phyloP scores from a whole-genome alignment of 2,113 vertebrate genomes.

The Cyprinodon tularosa region DNA sequence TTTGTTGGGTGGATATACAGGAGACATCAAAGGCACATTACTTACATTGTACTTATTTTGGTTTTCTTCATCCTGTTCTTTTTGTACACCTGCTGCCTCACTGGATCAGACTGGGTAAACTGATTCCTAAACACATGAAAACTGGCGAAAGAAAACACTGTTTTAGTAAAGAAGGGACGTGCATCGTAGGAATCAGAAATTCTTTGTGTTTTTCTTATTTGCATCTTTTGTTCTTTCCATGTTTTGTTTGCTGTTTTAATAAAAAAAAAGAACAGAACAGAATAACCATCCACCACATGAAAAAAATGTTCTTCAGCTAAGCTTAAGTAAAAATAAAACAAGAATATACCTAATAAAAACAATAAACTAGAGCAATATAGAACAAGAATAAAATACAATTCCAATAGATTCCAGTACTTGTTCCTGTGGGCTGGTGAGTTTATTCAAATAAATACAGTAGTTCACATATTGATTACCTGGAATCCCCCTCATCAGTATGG shows the following conservation, averaged over 20 bases:
- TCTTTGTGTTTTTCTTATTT: neutral
- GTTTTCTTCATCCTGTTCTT: conserved; percentile 22
- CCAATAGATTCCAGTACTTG: too few relatives aligned
- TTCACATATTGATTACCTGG: too few relatives aligned
- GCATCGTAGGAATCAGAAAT: conserved; percentile 22
- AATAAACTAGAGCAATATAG: too few relatives aligned
- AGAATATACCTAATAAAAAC: too few relatives aligned
- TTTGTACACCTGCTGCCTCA: conserved; percentile 31
- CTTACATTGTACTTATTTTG: conserved; percentile 28
- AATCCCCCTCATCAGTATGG: too few relatives aligned
- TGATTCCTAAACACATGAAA: conserved; percentile 3
- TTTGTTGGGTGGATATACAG: conserved; percentile 46
- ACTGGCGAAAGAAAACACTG: neutral
- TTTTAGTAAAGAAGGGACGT: conserved; percentile 24
- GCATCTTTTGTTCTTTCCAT: neutral
- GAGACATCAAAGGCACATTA: conserved; percentile 70
- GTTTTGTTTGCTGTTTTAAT: neutral
- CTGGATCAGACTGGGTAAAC: conserved; percentile 31
- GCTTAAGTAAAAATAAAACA: too few relatives aligned
- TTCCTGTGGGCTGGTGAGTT: too few relatives aligned
- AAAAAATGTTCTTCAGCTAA: too few relatives aligned
- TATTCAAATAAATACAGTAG: too few relatives aligned
- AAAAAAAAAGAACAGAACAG: too few relatives aligned
- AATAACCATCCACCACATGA: too few relatives aligned
- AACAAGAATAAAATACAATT: too few relatives aligned